A percentile compares a stretch with the other conserved stretches of the same genome.
Conservation (phyloP, 2,888 invertebrate species). For the Acanthacorydalis orientalis region DNA sequence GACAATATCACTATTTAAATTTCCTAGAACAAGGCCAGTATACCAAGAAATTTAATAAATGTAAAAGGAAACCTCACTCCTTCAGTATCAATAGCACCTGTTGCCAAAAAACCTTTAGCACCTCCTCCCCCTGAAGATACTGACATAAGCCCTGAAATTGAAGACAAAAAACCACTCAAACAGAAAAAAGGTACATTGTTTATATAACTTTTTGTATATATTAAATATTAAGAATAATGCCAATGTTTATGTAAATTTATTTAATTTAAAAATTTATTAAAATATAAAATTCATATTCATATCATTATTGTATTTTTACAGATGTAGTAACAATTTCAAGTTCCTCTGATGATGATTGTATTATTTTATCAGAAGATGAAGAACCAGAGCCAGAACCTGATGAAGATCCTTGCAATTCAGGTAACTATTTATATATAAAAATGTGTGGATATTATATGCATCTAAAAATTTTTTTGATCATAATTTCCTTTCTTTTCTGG, state of each 20-base stretch:
- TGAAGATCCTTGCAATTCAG: constrained; percentile 82
- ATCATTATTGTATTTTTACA: background rate
- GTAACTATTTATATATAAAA: constrained; percentile 22
- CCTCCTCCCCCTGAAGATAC: constrained; percentile 6
- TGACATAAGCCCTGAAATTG: too few relatives aligned
- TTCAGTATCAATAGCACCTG: constrained; percentile 32
- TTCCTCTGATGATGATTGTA: constrained; percentile 72
- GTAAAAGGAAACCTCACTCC: constrained; percentile 24
- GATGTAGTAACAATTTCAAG: constrained; percentile 47
- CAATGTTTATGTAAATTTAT: too few relatives aligned
- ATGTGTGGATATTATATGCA: too few relatives aligned
- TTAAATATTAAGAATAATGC: too few relatives aligned
- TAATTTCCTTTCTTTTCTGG: too few relatives aligned
- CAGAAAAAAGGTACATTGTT: constrained; percentile 10
- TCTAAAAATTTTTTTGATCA: too few relatives aligned
- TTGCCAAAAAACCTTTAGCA: constrained; percentile 18
- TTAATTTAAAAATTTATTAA: background rate
- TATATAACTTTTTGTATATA: background rate
- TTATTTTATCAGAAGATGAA: constrained; percentile 69
- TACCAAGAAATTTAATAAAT: background rate
- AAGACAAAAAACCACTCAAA: constrained; percentile 8
- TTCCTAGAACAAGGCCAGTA: background rate
- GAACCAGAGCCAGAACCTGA: constrained; percentile 62
- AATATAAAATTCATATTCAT: background rate
- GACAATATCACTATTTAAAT: background rate